Evolutionary conservation across 2,888 invertebrate genomes (phyloP).

Genomic region (Sminthurides aquaticus): DNA sequence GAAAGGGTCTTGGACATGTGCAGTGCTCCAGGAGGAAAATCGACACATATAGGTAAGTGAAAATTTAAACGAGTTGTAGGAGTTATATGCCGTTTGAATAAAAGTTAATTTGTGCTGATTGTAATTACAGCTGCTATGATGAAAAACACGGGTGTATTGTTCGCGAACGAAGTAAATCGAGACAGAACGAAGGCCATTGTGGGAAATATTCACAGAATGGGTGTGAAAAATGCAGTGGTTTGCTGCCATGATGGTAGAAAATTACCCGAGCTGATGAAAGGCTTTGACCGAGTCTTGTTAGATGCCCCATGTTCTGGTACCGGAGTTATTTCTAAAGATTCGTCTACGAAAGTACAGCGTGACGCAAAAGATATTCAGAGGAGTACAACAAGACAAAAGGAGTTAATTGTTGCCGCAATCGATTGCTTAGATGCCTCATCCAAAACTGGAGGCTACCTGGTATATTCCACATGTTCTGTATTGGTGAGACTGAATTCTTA

Average conservation of each 20-base stretch:
- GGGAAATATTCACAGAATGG: slow-evolving; percentile 93
- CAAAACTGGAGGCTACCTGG: slow-evolving; percentile 83
- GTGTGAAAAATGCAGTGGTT: slow-evolving; percentile 86
- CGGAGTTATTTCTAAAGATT: slow-evolving; percentile 95
- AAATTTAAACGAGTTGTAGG: too few species aligned
- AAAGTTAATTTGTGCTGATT: slow-evolving; percentile 1
- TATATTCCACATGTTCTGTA: slow-evolving; percentile 98
- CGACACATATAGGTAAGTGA: slow-evolving; percentile 77
- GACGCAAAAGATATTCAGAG: slow-evolving; percentile 82
- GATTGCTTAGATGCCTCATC: slow-evolving; percentile 91
- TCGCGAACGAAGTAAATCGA: slow-evolving; percentile 90
- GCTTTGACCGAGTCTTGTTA: slow-evolving; percentile 88
- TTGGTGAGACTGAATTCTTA: slow-evolving; percentile 52
- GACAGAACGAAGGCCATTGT: slow-evolving; percentile 85
- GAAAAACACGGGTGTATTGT: slow-evolving; percentile 94
- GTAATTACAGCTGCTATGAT: slow-evolving; percentile 80
- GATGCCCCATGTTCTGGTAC: slow-evolving; percentile 99
- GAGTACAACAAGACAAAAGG: slow-evolving; percentile 85
- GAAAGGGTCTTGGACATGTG: slow-evolving; percentile 94
- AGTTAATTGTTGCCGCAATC: slow-evolving; percentile 89
- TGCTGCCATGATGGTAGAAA: slow-evolving; percentile 83
- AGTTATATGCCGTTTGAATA: not conserved
- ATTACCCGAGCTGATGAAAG: slow-evolving; percentile 68
- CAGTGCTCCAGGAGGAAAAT: slow-evolving; percentile 97
- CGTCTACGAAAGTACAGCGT: slow-evolving; percentile 87